These are phyloP conservation scores for Melanargia galathea DNA, from an alignment of 2,888 invertebrate genomes.

Conservation along the genomic window DNA sequence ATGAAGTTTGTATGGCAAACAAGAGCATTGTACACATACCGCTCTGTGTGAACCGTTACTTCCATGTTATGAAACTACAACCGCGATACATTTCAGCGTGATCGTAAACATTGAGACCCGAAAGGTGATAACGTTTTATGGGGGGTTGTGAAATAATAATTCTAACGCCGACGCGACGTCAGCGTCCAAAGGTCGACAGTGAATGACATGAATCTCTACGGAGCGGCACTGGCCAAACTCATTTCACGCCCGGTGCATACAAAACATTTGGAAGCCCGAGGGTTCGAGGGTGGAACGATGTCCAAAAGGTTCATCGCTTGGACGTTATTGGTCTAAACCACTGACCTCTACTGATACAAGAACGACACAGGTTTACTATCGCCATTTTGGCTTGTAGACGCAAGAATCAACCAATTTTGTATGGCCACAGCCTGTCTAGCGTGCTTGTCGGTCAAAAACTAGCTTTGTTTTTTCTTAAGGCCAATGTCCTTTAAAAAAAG, in stretches of 20 bases:
- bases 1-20: conserved; percentile 8
- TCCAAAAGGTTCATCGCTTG: not conserved
- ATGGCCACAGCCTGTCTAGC: too few species aligned
- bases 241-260: not conserved
- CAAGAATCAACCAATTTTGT: too few species aligned
- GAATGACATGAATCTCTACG: not conserved
- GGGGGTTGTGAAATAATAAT: conserved; percentile 4
- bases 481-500: too few species aligned
- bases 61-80: conserved; percentile 6
- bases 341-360: too few species aligned
- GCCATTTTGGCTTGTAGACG: too few species aligned
- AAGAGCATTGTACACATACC: not conserved
- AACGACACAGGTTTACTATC: too few species aligned
- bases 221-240: not conserved
- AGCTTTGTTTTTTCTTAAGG: too few species aligned
- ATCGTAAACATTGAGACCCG: conserved; percentile 18
- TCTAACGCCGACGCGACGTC: not conserved
- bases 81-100: conserved; percentile 4
- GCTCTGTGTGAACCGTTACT: not conserved
- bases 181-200: not conserved
- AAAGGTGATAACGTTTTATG: conserved; percentile 20
- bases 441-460: too few species aligned
- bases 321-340: too few species aligned
- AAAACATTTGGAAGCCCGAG: not conserved
- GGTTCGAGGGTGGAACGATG: not conserved